phyloP scores from a whole-genome alignment of 2,888 invertebrate species.

The Cheilosia variabilis region DNA sequence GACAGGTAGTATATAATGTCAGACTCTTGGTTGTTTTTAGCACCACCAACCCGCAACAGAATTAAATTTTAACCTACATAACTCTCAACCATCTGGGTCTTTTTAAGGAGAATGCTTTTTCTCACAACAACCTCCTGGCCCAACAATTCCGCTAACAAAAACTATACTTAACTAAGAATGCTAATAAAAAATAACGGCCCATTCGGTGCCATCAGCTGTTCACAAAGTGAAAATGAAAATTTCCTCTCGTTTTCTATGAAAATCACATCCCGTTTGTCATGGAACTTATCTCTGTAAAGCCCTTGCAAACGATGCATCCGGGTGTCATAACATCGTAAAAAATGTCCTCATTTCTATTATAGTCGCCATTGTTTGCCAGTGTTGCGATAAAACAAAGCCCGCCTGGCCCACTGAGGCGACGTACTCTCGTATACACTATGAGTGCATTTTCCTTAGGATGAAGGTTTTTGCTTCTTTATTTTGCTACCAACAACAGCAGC shows the following conservation, averaged over 20 bases:
- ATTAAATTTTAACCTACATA: too few relatives aligned
- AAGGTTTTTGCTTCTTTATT: constrained; percentile 23
- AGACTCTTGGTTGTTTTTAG: too few relatives aligned
- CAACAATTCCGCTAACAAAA: neutral
- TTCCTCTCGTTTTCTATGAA: constrained; percentile 2
- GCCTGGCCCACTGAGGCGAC: constrained; percentile 31
- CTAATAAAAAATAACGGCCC: neutral
- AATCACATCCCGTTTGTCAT: constrained; percentile 3
- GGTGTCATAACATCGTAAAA: constrained; percentile 58
- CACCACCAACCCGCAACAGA: too few relatives aligned
- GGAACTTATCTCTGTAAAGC: constrained; percentile 18
- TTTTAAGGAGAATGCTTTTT: too few relatives aligned
- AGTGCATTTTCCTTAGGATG: constrained; percentile 34
- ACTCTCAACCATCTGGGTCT: too few relatives aligned
- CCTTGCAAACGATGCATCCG: constrained; percentile 55
- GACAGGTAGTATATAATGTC: too few relatives aligned
- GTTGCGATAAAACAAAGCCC: constrained; percentile 49
- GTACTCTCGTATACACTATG: constrained; percentile 5
- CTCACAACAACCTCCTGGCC: neutral
- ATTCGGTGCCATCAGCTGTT: neutral
- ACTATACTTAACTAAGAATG: neutral
- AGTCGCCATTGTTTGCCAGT: constrained; percentile 25
- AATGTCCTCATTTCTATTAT: constrained; percentile 45
- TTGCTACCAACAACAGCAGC: neutral
- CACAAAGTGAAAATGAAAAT: constrained; percentile 15